Evolutionary conservation across 2,113 vertebrate species (phyloP).

Genomic region (Sturnus vulgaris): DNA sequence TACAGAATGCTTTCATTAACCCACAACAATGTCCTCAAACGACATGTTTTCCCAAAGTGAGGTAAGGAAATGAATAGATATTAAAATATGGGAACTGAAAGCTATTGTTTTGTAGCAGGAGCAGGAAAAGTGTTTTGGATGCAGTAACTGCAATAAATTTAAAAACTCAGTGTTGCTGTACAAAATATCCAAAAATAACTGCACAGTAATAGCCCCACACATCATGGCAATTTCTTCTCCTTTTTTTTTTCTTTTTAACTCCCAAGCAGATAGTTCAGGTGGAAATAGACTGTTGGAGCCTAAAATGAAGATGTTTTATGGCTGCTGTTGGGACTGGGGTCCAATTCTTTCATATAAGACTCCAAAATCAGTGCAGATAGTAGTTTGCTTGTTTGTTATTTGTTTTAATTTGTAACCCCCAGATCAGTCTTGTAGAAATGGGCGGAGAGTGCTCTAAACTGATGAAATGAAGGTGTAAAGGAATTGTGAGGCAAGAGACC

Average conservation of each 20-base stretch:
- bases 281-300: neutral
- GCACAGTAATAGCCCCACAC: neutral
- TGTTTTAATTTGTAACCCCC: neutral
- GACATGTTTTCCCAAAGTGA: neutral
- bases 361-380: neutral
- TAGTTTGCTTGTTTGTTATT: too few relatives aligned
- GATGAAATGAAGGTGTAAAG: neutral
- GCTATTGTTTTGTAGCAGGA: neutral
- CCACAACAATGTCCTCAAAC: neutral
- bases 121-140: neutral
- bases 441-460: neutral
- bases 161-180: neutral
- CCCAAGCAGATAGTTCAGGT: neutral
- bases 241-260: too few relatives aligned
- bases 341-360: neutral
- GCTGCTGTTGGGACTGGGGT: neutral
- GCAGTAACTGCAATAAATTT: neutral
- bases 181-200: neutral
- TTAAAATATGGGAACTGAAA: neutral
- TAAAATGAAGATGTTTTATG: neutral
- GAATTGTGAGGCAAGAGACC: neutral
- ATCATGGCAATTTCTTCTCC: rapidly evolving
- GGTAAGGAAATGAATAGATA: neutral
- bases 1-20: neutral
- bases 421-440: neutral